Percentiles rank a stretch among this genome's conserved stretches.
phyloP scores from a whole-genome alignment of 2,888 invertebrate genomes.

The Syrista parreyssii region DNA sequence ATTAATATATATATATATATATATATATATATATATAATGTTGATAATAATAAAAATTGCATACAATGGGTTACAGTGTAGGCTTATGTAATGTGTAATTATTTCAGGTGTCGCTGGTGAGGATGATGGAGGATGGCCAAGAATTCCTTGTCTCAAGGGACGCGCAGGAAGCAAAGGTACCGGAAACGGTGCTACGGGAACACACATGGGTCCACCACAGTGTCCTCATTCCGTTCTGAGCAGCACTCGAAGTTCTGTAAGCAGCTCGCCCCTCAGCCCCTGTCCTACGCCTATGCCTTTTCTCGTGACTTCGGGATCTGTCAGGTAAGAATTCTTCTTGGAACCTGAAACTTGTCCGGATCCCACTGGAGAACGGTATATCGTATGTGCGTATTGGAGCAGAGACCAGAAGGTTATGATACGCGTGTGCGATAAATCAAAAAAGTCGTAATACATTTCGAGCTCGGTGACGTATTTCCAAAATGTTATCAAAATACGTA shows the following conservation, averaged over 20 bases:
- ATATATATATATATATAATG: neutral
- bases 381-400: no score
- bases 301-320: slow-evolving; percentile 78
- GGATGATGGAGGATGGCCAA: slow-evolving; percentile 55
- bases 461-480: neutral
- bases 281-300: slow-evolving; percentile 83
- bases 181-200: slow-evolving; percentile 63
- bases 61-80: neutral
- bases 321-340: slow-evolving; percentile 70
- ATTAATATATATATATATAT: no score
- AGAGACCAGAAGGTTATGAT: no score
- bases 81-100: neutral
- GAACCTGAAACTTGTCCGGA: neutral
- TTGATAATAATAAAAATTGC: neutral
- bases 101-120: slow-evolving; percentile 48
- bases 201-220: slow-evolving; percentile 72
- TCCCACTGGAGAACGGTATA: neutral
- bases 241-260: slow-evolving; percentile 74
- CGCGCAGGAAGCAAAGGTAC: slow-evolving; percentile 57
- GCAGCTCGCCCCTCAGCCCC: slow-evolving; percentile 75
- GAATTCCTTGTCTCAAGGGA: slow-evolving; percentile 53
- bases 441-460: neutral
- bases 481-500: neutral
- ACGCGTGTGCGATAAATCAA: neutral
- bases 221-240: slow-evolving; percentile 80